A percentile compares a stretch with the other conserved stretches of the same genome.
phyloP scores from a whole-genome alignment of 2,113 vertebrate genomes.

The Pavo muticus region DNA sequence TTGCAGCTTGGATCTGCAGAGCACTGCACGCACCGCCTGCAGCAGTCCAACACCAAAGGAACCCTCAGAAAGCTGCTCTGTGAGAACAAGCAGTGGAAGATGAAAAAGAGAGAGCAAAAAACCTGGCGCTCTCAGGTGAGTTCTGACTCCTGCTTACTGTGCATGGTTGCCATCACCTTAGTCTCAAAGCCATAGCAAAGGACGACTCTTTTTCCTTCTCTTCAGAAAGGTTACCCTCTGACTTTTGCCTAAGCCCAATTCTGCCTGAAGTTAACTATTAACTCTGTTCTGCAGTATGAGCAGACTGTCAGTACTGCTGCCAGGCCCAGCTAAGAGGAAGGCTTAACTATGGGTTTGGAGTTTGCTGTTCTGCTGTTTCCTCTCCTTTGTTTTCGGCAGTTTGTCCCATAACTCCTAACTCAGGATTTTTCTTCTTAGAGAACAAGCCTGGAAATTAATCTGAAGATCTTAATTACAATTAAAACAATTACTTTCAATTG shows the following conservation, averaged over 20 bases:
- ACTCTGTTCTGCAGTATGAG: not conserved
- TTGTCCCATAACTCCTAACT: not conserved
- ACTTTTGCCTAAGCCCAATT: not conserved
- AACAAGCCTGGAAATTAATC: not conserved
- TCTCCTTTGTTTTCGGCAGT: not conserved
- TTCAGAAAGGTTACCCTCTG: not conserved
- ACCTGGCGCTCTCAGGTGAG: not conserved
- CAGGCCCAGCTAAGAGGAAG: not conserved
- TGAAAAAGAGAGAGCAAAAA: not conserved
- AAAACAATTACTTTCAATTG: not conserved
- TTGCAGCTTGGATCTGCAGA: not conserved
- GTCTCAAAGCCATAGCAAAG: not conserved
- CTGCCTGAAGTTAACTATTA: not conserved
- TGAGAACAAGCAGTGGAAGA: not conserved
- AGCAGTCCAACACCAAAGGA: not conserved
- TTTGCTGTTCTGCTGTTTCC: not conserved
- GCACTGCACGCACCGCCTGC: not conserved
- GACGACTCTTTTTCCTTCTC: not conserved
- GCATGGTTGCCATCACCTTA: not conserved
- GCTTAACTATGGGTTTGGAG: not conserved
- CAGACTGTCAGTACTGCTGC: not conserved
- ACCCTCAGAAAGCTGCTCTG: not conserved
- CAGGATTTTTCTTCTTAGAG: not conserved
- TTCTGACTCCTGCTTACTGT: not conserved
- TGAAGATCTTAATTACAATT: conserved; percentile 23